Conservation (phyloP, 2,113 vertebrate species). For the Nannobrachium achirus region DNA sequence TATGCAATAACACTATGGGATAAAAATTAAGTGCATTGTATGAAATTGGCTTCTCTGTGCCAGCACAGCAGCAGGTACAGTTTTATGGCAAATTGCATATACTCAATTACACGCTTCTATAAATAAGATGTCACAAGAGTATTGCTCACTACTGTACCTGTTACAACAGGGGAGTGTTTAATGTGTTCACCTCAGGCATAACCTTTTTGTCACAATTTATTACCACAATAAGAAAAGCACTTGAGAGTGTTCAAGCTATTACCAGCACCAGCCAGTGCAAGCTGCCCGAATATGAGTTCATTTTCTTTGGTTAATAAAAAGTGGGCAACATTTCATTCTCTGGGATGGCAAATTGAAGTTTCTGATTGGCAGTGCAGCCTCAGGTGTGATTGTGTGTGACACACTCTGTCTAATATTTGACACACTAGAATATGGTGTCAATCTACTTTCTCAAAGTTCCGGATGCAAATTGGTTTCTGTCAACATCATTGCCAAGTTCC, state of each 20-base stretch:
- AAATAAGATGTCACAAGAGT: slow-evolving; percentile 54
- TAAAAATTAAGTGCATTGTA: slow-evolving; percentile 19
- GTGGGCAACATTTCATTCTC: slow-evolving; percentile 28
- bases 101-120: slow-evolving; percentile 44
- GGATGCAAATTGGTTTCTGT: slow-evolving; percentile 51
- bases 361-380: slow-evolving; percentile 30
- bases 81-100: slow-evolving; percentile 46
- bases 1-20: not conserved
- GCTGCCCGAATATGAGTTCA: slow-evolving; percentile 34
- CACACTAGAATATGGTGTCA: slow-evolving; percentile 15
- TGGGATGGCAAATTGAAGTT: slow-evolving; percentile 25
- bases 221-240: slow-evolving; percentile 46
- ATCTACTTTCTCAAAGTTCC: slow-evolving; percentile 21
- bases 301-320: slow-evolving; percentile 46
- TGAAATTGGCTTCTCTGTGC: slow-evolving; percentile 27
- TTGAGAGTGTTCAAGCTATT: slow-evolving; percentile 43
- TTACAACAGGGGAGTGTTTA: slow-evolving; percentile 57
- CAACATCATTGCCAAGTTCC: slow-evolving; percentile 30
- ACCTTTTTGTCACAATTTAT: slow-evolving; percentile 58
- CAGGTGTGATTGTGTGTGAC: slow-evolving; percentile 19
- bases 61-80: slow-evolving; percentile 12
- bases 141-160: slow-evolving; percentile 54
- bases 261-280: slow-evolving; percentile 13
- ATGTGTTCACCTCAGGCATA: slow-evolving; percentile 45
- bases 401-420: slow-evolving; percentile 10